Conservation (phyloP, 2,888 invertebrate species). For the Aphodius granarius region DNA sequence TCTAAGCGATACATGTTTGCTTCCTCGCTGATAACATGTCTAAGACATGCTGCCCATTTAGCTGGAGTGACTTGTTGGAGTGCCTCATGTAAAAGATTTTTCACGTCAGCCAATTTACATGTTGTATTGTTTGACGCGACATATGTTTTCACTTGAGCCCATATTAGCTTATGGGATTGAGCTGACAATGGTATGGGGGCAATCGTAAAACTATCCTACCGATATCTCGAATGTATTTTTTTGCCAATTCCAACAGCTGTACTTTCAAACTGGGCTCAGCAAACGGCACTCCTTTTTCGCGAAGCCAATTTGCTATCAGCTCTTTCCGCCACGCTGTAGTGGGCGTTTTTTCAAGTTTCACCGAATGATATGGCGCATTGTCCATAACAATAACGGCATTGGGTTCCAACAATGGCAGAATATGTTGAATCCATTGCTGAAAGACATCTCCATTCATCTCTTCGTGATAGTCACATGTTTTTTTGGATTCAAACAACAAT, state of each 20-base stretch:
- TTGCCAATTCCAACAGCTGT: slow-evolving; percentile 32
- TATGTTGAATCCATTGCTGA: background rate
- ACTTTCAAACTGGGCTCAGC: slow-evolving; percentile 32
- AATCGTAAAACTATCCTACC: slow-evolving; percentile 40
- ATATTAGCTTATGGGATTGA: slow-evolving; percentile 43
- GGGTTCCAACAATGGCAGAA: background rate
- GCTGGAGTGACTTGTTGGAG: slow-evolving; percentile 18
- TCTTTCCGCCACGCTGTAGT: slow-evolving; percentile 12
- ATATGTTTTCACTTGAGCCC: slow-evolving; percentile 32
- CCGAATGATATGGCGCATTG: slow-evolving; percentile 31
- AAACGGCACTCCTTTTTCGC: slow-evolving; percentile 32
- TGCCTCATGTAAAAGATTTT: slow-evolving; percentile 8
- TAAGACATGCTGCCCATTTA: too few species aligned
- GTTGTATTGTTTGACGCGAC: slow-evolving; percentile 27
- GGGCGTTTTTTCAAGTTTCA: too few species aligned
- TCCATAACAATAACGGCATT: slow-evolving; percentile 30
- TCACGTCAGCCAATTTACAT: slow-evolving; percentile 30
- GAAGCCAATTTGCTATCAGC: slow-evolving; percentile 31
- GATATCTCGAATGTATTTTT: slow-evolving; percentile 28
- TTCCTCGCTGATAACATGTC: too few species aligned
- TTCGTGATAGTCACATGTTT: slow-evolving; percentile 17
- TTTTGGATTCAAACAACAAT: slow-evolving; percentile 16
- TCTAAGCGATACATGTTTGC: background rate
- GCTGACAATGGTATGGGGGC: slow-evolving; percentile 43
- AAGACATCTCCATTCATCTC: slow-evolving; percentile 17